These are phyloP conservation scores for Todiramphus saurophagus DNA, from an alignment of 2,113 vertebrate species.

Conservation along the genomic window DNA sequence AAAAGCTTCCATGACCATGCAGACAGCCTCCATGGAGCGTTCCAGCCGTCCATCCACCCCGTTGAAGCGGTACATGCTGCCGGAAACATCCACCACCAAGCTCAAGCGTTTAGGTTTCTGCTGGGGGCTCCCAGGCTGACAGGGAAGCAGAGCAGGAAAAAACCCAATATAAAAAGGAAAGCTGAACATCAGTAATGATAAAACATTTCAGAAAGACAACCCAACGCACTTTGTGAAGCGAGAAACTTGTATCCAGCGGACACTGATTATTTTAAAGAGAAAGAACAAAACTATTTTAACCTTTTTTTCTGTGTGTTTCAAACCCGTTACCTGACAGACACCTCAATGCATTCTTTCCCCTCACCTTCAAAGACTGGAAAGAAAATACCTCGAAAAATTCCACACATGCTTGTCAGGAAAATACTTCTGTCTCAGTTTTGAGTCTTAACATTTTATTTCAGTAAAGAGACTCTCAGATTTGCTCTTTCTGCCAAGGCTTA, in stretches of 20 bases:
- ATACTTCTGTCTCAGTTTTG: neutral
- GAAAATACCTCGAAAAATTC: neutral
- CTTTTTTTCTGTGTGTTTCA: neutral
- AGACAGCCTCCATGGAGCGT: slow-evolving; percentile 95
- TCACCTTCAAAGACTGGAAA: neutral
- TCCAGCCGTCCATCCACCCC: slow-evolving; percentile 91
- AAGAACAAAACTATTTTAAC: neutral
- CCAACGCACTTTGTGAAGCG: rapidly evolving
- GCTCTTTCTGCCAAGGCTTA: neutral
- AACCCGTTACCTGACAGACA: neutral
- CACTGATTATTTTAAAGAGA: neutral
- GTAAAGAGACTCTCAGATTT: neutral
- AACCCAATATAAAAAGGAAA: neutral
- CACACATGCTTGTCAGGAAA: neutral
- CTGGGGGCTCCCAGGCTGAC: slow-evolving; percentile 87
- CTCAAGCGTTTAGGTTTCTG: slow-evolving; percentile 92
- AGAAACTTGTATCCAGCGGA: neutral
- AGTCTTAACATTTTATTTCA: slow-evolving; percentile 15
- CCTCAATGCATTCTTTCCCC: neutral
- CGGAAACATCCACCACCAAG: slow-evolving; percentile 90
- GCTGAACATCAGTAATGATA: neutral
- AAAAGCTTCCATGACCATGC: slow-evolving; percentile 98
- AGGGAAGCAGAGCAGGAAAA: neutral
- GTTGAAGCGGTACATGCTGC: slow-evolving; percentile 98
- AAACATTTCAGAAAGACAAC: neutral